Conservation (phyloP, 2,797 vertebrate genomes). For the Pipistrellus pipistrellus region DNA sequence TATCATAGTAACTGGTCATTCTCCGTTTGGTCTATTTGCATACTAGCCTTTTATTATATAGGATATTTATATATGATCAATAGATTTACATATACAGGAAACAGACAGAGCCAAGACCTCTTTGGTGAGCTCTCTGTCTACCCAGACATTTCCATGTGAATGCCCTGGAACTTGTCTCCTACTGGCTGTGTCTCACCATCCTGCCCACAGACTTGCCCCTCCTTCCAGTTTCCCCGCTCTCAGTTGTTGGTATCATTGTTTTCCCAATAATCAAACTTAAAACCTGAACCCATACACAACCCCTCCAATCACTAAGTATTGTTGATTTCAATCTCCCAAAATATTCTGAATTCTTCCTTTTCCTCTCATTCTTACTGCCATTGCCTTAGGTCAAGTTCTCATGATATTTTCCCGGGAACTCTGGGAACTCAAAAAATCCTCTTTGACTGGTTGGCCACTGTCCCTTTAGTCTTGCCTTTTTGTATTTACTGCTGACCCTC, state of each 20-base stretch:
- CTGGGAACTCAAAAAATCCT: neutral
- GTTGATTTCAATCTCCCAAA: neutral
- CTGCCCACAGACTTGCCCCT: neutral
- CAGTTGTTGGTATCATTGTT: neutral
- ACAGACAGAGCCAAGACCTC: conserved; percentile 14
- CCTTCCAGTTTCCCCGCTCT: neutral
- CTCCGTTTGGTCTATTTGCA: too few relatives aligned
- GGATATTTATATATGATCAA: neutral
- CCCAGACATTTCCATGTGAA: neutral
- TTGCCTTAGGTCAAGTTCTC: neutral
- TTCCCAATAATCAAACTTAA: neutral
- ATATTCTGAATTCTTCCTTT: neutral
- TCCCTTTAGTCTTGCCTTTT: neutral
- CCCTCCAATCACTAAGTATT: neutral
- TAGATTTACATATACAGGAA: neutral
- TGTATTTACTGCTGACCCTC: neutral
- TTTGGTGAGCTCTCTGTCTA: neutral
- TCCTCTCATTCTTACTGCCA: neutral
- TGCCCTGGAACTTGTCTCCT: neutral
- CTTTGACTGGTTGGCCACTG: neutral
- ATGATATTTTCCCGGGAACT: neutral
- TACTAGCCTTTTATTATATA: too few relatives aligned
- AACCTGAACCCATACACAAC: neutral
- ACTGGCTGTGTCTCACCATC: neutral
- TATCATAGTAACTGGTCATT: too few relatives aligned